Conservation (phyloP, 2,797 vertebrate species). For the Spinus olivaceus region DNA sequence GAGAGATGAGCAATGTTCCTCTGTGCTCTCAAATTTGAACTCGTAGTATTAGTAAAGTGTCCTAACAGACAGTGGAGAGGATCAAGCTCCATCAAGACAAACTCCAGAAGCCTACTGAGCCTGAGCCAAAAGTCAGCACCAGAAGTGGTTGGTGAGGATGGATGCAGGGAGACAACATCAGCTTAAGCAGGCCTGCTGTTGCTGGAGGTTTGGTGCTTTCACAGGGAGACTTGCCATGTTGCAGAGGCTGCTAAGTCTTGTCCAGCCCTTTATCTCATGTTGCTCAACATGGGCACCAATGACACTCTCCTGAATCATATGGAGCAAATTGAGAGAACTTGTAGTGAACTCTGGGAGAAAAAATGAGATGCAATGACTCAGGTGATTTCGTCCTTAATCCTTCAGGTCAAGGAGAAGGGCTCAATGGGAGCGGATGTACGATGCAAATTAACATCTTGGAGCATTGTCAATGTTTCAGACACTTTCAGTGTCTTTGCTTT, state of each 20-base stretch:
- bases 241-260: not conserved
- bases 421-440: not conserved
- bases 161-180: not conserved
- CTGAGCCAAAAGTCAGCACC: not conserved
- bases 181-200: not conserved
- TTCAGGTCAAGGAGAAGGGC: not conserved
- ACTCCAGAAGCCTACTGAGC: not conserved
- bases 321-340: not conserved
- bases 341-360: not conserved
- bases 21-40: not conserved
- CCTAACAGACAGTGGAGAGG: not conserved
- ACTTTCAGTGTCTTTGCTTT: not conserved
- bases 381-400: not conserved
- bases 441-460: not conserved
- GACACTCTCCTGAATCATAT: not conserved
- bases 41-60: not conserved
- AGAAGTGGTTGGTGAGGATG: not conserved
- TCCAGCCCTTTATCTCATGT: not conserved
- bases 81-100: not conserved
- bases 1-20: not conserved
- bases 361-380: fast-evolving
- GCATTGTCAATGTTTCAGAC: not conserved
- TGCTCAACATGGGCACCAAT: not conserved
- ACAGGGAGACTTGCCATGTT: not conserved
- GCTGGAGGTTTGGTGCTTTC: not conserved